Evolutionary conservation across 1,140 invertebrate species (phyloP).

Genomic region (Drosophila albomicans): DNA sequence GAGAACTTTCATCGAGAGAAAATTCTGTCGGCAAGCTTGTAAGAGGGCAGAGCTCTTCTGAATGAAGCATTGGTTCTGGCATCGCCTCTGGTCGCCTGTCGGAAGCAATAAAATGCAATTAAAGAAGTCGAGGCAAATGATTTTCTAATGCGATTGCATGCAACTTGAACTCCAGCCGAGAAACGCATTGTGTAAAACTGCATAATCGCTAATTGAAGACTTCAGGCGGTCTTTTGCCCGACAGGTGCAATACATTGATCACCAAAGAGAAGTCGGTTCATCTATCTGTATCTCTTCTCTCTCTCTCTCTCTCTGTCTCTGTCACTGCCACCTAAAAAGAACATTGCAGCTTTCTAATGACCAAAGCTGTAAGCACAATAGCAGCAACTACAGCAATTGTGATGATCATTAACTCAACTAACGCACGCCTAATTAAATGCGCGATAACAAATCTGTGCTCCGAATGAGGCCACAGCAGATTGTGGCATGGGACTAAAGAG

Average conservation of each 20-base stretch:
- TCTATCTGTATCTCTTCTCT: background rate
- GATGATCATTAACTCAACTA: constrained; percentile 54
- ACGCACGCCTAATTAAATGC: constrained; percentile 78
- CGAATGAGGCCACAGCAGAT: constrained; percentile 69
- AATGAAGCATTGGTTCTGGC: constrained; percentile 28
- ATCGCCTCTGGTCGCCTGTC: constrained; percentile 35
- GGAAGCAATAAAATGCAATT: constrained; percentile 76
- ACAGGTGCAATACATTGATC: constrained; percentile 55
- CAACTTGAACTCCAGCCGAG: constrained; percentile 41
- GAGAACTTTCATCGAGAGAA: constrained; percentile 46
- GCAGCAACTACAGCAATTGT: constrained; percentile 13
- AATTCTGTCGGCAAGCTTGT: constrained; percentile 19
- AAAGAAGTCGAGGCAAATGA: constrained; percentile 54
- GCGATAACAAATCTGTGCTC: constrained; percentile 64
- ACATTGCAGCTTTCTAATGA: constrained; percentile 68
- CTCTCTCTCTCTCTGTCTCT: background rate
- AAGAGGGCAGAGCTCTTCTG: constrained; percentile 9
- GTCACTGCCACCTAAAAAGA: constrained; percentile 23
- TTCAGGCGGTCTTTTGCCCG: constrained; percentile 8
- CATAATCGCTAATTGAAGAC: constrained; percentile 58
- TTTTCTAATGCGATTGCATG: constrained; percentile 63
- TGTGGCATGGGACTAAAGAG: constrained; percentile 41
- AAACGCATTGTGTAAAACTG: constrained; percentile 47
- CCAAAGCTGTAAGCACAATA: constrained; percentile 47
- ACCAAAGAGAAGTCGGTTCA: constrained; percentile 36